Evolutionary conservation across 2,113 vertebrate genomes (phyloP), one percentile per base, ranked within the genome.

Genomic region (Malurus cyaneus): DNA sequence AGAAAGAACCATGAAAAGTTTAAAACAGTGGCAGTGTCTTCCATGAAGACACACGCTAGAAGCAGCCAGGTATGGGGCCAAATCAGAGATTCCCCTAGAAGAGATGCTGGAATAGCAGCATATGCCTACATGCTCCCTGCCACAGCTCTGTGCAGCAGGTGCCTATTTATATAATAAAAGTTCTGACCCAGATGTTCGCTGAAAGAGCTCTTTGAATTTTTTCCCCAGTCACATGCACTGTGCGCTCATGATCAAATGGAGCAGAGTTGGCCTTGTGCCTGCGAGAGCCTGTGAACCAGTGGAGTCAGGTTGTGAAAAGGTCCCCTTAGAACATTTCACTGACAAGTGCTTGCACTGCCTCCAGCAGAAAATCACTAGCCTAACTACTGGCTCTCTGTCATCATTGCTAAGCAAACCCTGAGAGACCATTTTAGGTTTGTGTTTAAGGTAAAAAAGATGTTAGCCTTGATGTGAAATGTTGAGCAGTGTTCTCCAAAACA

Each of bases 341-440:
- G 80, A 91, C 86, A 81, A 94, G 71, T 61, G 80, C 93, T 96
- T 89, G 88, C 89, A 89, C 74, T 93, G 95, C 89, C 94, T 95
- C 64, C 50, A 97, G 91, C 96, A 96, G 80, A 94, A 94, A 94
- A 89, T 91, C 86, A 76, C 80, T 83, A 82, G 57, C 70, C 39
- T 62, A 89, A 91, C 67, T 79, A 54, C 73, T 73, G 70, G 34
- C 71, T 94, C 82, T 96, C 81, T 94, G 83, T 89, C 77, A 76
- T 83, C 71, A 81, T 21, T 79, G 64, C 71, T 94, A 95, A 92
- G 54, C 53, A 86, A 92, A 72, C 42, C 80, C 67, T 70, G 26
- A 76, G 71, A 89, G 93, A 92, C 54, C 34, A 50, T 73, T 92
- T 93, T 94, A 81, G 46, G 80, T 77, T 80, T 80, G 41, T 91